These are phyloP conservation scores for Lineus longissimus DNA, from an alignment of 1,140 invertebrate genomes.

Conservation along the genomic window DNA sequence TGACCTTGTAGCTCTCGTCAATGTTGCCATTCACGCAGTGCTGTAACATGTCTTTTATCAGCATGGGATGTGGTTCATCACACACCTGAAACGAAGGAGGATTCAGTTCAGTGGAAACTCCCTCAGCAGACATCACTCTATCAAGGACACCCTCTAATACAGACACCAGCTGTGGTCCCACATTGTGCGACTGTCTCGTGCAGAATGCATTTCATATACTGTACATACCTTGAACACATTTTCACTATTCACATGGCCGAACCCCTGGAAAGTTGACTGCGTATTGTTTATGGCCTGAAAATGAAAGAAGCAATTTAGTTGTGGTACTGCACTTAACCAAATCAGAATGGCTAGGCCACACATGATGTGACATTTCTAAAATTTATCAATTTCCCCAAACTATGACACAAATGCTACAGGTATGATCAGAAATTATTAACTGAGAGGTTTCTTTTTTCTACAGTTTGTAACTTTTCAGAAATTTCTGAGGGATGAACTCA, in stretches of 20 bases:
- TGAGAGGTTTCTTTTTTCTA: neutral
- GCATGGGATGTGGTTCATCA: conserved; percentile 95
- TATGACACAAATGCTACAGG: neutral
- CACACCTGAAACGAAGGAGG: conserved; percentile 68
- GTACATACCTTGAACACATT: conserved; percentile 92
- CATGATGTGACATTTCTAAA: no score
- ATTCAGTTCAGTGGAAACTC: no score
- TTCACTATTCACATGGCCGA: conserved; percentile 82
- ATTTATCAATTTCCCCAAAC: no score
- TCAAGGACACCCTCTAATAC: neutral
- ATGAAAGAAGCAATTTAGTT: conserved; percentile 12
- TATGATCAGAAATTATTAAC: no score
- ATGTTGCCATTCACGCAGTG: conserved; percentile 78
- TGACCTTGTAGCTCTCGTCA: conserved; percentile 80
- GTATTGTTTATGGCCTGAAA: conserved; percentile 88
- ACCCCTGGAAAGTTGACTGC: conserved; percentile 94
- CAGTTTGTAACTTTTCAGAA: neutral
- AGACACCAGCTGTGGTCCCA: no score
- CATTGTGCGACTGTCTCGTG: neutral
- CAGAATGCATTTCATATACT: no score
- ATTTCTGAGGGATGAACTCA: neutral
- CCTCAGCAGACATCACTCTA: no score
- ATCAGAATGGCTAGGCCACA: no score
- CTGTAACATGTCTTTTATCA: conserved; percentile 89
- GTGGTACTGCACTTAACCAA: no score